A percentile compares a stretch with the other conserved stretches of the same genome.
phyloP scores from a whole-genome alignment of 53 echinoderm and acorn worm genomes.

The Holothuria scabra region DNA sequence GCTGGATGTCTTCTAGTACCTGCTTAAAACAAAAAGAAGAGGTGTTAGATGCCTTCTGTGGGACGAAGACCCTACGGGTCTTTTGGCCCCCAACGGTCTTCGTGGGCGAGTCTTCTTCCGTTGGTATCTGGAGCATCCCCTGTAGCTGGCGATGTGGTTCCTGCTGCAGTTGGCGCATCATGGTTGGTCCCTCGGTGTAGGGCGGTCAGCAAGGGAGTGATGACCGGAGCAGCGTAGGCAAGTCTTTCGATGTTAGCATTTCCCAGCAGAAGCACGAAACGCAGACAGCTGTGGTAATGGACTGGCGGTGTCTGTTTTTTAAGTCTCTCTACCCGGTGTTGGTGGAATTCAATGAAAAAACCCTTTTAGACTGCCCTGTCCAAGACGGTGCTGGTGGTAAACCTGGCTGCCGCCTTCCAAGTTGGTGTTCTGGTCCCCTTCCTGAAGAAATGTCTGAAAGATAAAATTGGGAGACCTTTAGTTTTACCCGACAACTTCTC shows the following conservation, averaged over 20 bases:
- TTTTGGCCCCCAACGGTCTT: no score
- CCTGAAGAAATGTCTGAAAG: background rate
- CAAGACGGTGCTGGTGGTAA: background rate
- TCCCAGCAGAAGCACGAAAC: background rate
- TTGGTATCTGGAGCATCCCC: background rate
- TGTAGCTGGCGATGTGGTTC: conserved; percentile 22
- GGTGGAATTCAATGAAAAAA: background rate
- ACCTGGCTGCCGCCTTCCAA: conserved; percentile 20
- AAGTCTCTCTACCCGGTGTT: background rate
- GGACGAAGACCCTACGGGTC: no score
- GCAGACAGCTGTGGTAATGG: conserved; percentile 28
- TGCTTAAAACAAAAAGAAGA: no score
- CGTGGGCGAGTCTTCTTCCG: background rate
- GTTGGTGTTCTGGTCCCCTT: background rate
- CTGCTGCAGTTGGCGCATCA: conserved; percentile 16
- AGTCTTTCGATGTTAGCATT: background rate
- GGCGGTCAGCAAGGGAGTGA: conserved; percentile 11
- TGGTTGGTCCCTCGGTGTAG: background rate
- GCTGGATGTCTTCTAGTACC: no score
- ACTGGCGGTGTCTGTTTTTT: background rate
- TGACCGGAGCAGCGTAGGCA: conserved; percentile 17
- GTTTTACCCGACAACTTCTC: background rate
- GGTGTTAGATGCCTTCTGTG: no score
- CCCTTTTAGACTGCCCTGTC: background rate
- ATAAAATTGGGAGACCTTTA: no score